These are phyloP conservation scores for Mythimna vitellina DNA, from an alignment of 2,888 invertebrate genomes.

Conservation along the genomic window DNA sequence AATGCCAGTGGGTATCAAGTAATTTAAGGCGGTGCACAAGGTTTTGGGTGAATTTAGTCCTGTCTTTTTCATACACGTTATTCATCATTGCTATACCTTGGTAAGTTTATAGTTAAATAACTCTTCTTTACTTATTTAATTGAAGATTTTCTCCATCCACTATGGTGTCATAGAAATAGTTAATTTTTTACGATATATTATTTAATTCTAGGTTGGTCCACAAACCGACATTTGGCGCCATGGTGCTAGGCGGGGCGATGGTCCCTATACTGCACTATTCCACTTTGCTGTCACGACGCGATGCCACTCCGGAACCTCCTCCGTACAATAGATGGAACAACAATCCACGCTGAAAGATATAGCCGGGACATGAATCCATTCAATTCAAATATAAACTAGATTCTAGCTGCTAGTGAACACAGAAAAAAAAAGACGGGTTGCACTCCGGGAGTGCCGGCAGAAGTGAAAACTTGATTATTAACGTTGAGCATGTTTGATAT, in stretches of 20 bases:
- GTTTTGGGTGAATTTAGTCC: constrained; percentile 83
- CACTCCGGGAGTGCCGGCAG: too few relatives aligned
- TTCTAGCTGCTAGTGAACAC: neutral
- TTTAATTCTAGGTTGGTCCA: constrained; percentile 78
- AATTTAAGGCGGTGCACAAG: constrained; percentile 82
- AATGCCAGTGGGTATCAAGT: constrained; percentile 84
- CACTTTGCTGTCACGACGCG: constrained; percentile 76
- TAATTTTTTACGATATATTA: neutral
- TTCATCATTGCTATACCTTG: constrained; percentile 85
- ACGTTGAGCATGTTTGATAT: too few relatives aligned
- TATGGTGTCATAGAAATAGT: neutral
- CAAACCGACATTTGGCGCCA: constrained; percentile 80
- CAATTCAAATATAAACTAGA: neutral
- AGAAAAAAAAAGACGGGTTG: too few relatives aligned
- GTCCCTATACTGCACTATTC: constrained; percentile 84
- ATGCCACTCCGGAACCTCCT: constrained; percentile 65
- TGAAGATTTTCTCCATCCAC: neutral
- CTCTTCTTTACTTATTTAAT: neutral
- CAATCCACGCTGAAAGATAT: constrained; percentile 70
- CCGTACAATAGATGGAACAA: constrained; percentile 75
- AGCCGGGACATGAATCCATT: neutral
- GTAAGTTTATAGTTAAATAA: constrained; percentile 70
- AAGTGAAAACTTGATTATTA: too few relatives aligned
- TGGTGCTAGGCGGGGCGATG: constrained; percentile 77
- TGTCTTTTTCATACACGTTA: constrained; percentile 86